These are phyloP conservation scores for Gari tellinella DNA, from an alignment of 2,888 invertebrate species.

Conservation along the genomic window DNA sequence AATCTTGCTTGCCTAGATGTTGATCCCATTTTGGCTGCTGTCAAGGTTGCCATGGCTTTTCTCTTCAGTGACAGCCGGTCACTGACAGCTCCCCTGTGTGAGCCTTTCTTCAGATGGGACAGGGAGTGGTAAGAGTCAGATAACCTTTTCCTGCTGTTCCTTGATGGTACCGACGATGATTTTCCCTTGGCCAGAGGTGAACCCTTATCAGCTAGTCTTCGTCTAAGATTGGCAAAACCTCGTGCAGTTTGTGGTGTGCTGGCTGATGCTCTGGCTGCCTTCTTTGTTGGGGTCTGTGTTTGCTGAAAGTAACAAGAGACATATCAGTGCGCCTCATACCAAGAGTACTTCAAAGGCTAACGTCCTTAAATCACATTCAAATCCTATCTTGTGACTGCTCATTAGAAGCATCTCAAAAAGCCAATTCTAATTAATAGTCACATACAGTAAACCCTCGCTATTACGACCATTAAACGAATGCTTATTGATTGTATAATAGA, in stretches of 20 bases:
- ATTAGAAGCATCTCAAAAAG: too few species aligned
- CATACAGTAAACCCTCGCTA: too few species aligned
- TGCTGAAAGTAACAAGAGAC: conserved; percentile 16
- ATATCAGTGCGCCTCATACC: too few species aligned
- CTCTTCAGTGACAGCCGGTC: conserved; percentile 59
- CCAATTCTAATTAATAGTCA: too few species aligned
- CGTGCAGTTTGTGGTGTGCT: conserved; percentile 79
- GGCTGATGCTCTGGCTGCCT: conserved; percentile 79
- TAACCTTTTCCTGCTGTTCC: conserved; percentile 48
- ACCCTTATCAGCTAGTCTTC: conserved; percentile 49
- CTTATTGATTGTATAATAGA: too few species aligned
- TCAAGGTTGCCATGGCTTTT: conserved; percentile 65
- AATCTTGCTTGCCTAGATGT: conserved; percentile 18
- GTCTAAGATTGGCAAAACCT: conserved; percentile 72
- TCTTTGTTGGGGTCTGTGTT: conserved; percentile 66
- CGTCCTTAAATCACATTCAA: too few species aligned
- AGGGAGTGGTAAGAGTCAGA: conserved; percentile 56
- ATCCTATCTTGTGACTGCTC: too few species aligned
- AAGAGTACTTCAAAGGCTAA: too few species aligned
- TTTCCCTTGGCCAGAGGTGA: conserved; percentile 22
- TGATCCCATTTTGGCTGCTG: conserved; percentile 40
- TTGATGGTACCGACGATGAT: conserved; percentile 37
- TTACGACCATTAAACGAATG: too few species aligned
- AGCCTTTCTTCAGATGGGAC: conserved; percentile 41
- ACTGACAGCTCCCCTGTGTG: conserved; percentile 30